These are phyloP conservation scores for Chelon labrosus DNA, from an alignment of 2,797 vertebrate genomes.

Conservation along the genomic window DNA sequence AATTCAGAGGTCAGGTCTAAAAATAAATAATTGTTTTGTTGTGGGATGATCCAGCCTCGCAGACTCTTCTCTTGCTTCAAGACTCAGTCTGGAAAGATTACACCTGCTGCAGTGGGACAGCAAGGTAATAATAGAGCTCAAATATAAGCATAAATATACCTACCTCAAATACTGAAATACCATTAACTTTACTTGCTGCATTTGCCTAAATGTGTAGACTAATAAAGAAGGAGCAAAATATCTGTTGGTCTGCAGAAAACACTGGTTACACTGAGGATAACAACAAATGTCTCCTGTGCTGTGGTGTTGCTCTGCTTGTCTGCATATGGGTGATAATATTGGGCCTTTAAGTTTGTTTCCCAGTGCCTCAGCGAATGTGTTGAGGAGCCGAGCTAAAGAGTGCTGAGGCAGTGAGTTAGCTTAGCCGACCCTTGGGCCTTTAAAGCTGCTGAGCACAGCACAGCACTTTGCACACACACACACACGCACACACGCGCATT, in stretches of 20 bases:
- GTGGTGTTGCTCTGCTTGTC: conserved; percentile 72
- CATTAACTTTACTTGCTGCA: conserved; percentile 24
- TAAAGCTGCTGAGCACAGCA: conserved; percentile 87
- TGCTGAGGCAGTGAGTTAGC: conserved; percentile 83
- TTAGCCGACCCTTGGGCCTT: conserved; percentile 83
- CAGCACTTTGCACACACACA: conserved; percentile 65
- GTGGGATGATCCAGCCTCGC: not conserved
- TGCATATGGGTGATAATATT: conserved; percentile 79
- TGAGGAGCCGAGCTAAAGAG: conserved; percentile 78
- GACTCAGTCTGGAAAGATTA: not conserved
- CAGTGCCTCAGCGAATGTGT: conserved; percentile 80
- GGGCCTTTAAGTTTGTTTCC: conserved; percentile 82
- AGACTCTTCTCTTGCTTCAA: not conserved
- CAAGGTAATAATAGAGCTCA: not conserved
- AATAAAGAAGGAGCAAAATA: conserved; percentile 19
- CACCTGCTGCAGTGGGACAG: not conserved
- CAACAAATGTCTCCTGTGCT: conserved; percentile 68
- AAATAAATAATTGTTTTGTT: not conserved
- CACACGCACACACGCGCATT: conserved; percentile 41
- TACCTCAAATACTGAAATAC: not conserved
- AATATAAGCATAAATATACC: not conserved
- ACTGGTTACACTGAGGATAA: conserved; percentile 45
- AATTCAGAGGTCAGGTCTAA: conserved; percentile 2
- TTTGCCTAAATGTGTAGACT: not conserved
- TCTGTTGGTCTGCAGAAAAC: conserved; percentile 48